Percentiles rank a stretch among this genome's conserved stretches.
These are phyloP conservation scores for Rhagonycha fulva DNA, from an alignment of 2,888 invertebrate genomes.

Conservation along the genomic window DNA sequence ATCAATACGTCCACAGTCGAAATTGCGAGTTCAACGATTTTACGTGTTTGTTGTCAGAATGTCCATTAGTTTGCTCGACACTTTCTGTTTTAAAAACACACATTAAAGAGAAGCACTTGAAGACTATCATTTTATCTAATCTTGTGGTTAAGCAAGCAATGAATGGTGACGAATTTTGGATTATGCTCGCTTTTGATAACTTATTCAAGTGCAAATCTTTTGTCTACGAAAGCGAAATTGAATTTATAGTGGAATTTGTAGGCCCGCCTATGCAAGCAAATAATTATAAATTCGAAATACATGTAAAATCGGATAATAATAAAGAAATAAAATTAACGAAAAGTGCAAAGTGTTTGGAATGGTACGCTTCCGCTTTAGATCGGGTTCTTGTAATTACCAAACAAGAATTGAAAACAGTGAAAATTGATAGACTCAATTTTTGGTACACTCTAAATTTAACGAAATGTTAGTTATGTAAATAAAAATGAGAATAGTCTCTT, in stretches of 20 bases:
- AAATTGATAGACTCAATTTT: slow-evolving; percentile 11
- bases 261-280: slow-evolving; percentile 39
- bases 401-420: slow-evolving; percentile 10
- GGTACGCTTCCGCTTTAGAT: slow-evolving; percentile 25
- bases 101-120: slow-evolving; percentile 35
- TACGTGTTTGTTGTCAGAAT: slow-evolving; percentile 40
- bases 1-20: slow-evolving; percentile 37
- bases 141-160: slow-evolving; percentile 33
- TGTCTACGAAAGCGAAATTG: slow-evolving; percentile 40
- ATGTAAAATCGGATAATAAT: slow-evolving; percentile 8
- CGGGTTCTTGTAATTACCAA: slow-evolving; percentile 11
- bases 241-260: slow-evolving; percentile 41
- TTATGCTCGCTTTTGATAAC: slow-evolving; percentile 38
- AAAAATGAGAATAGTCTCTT: background rate
- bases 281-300: slow-evolving; percentile 38
- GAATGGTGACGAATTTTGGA: slow-evolving; percentile 38
- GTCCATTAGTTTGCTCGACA: slow-evolving; percentile 21
- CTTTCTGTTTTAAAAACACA: slow-evolving; percentile 36
- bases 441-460: slow-evolving; percentile 7
- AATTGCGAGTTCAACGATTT: slow-evolving; percentile 42
- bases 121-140: slow-evolving; percentile 30
- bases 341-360: slow-evolving; percentile 29
- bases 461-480: slow-evolving; percentile 1
- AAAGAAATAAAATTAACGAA: slow-evolving; percentile 16
- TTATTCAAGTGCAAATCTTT: slow-evolving; percentile 44